phyloP scores from a whole-genome alignment of 2,888 invertebrate genomes.

The Drosophila subquinaria region DNA sequence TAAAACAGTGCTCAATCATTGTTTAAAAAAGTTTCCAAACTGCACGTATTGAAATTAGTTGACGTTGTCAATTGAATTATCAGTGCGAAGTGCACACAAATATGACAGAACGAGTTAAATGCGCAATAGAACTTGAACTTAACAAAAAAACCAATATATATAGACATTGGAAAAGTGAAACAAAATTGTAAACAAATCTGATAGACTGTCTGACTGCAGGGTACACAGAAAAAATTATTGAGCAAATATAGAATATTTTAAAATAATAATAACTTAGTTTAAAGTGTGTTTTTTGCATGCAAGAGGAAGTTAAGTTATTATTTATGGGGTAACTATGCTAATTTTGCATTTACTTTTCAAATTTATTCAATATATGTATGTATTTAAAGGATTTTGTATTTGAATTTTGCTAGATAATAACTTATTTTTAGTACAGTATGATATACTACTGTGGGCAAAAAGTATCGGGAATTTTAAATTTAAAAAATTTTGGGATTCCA shows the following conservation, averaged over 20 bases:
- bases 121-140: constrained; percentile 37
- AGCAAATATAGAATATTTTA: background rate
- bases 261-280: background rate
- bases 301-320: background rate
- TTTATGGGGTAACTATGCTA: background rate
- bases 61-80: constrained; percentile 31
- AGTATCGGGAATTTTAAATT: no score
- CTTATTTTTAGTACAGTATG: background rate
- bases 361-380: no score
- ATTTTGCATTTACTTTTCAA: background rate
- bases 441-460: no score
- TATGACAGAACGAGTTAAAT: constrained; percentile 14
- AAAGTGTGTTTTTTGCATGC: background rate
- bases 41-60: constrained; percentile 32
- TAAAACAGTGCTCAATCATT: constrained; percentile 5
- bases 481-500: no score
- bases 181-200: constrained; percentile 18
- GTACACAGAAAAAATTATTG: constrained; percentile 1
- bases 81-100: constrained; percentile 24
- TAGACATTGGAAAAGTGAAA: constrained; percentile 6
- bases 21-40: constrained; percentile 17
- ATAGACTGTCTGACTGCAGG: constrained; percentile 27
- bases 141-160: background rate
- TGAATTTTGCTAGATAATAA: background rate
- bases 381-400: background rate